These are phyloP conservation scores for Callocephalon fimbriatum DNA, from an alignment of 2,113 vertebrate genomes.

Conservation along the genomic window DNA sequence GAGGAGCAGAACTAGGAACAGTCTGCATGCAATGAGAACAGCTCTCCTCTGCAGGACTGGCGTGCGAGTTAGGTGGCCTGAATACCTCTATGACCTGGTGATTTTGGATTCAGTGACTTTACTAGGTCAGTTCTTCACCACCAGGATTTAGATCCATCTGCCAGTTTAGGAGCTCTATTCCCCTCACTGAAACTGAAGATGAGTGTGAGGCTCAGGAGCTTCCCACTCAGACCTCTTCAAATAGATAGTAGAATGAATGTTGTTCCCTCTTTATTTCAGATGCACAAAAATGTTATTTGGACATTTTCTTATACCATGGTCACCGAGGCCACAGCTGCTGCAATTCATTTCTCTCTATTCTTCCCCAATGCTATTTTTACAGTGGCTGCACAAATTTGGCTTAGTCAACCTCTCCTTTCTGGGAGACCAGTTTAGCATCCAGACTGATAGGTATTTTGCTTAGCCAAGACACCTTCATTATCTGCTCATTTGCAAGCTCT, in stretches of 20 bases:
- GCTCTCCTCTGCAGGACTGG: background rate
- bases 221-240: background rate
- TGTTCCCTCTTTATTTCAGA: background rate
- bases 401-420: background rate
- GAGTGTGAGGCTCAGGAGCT: background rate
- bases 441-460: background rate
- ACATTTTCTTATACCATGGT: background rate
- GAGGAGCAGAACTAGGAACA: background rate
- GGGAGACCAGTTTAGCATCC: background rate
- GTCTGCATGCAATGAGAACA: background rate
- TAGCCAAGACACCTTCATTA: background rate
- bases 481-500: background rate
- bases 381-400: background rate
- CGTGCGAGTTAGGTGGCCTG: background rate
- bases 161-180: background rate
- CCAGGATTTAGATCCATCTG: background rate
- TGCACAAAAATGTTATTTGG: background rate
- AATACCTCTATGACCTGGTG: background rate
- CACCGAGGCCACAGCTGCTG: background rate
- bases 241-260: background rate
- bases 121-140: background rate
- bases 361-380: rapidly evolving
- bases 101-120: background rate
- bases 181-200: background rate
- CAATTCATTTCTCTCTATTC: background rate